A percentile compares a stretch with the other conserved stretches of the same genome.
These are phyloP conservation scores for Pangasius krempfi DNA, from an alignment of 2,797 vertebrate genomes.

Conservation along the genomic window DNA sequence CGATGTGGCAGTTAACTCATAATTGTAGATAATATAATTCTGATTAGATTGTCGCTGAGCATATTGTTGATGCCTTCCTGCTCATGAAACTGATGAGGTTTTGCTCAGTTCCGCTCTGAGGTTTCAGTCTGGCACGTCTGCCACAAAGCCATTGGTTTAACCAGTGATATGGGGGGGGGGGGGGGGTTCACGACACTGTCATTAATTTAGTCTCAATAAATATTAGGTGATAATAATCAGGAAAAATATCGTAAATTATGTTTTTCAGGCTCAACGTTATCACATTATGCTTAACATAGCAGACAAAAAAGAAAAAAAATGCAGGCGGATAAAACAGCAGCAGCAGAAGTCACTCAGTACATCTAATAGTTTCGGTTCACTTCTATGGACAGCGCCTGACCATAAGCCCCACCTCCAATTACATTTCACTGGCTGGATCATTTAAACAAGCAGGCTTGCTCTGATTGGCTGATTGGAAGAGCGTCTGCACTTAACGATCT, in stretches of 20 bases:
- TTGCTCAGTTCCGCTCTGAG: slow-evolving; percentile 29
- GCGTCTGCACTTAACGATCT: background rate
- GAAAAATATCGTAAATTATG: background rate
- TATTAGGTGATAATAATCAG: background rate
- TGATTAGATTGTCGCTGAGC: background rate
- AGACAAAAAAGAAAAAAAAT: background rate
- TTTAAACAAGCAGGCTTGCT: background rate
- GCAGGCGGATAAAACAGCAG: background rate
- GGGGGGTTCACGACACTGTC: no score
- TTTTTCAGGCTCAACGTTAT: background rate
- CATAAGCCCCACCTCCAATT: background rate
- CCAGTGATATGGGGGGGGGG: no score
- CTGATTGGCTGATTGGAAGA: background rate
- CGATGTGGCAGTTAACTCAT: background rate
- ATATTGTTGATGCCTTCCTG: background rate
- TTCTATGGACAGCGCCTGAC: background rate
- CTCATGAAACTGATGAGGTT: slow-evolving; percentile 14
- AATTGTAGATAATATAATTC: background rate
- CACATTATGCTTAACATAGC: background rate
- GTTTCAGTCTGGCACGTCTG: slow-evolving; percentile 21
- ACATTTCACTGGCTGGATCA: no score
- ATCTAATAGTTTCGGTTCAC: background rate
- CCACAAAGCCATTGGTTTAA: background rate
- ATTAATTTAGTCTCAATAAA: background rate
- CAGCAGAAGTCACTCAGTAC: background rate